Base-by-base conservation (phyloP, 2,888 invertebrate genomes). In the Oscheius myriophilus region DNA sequence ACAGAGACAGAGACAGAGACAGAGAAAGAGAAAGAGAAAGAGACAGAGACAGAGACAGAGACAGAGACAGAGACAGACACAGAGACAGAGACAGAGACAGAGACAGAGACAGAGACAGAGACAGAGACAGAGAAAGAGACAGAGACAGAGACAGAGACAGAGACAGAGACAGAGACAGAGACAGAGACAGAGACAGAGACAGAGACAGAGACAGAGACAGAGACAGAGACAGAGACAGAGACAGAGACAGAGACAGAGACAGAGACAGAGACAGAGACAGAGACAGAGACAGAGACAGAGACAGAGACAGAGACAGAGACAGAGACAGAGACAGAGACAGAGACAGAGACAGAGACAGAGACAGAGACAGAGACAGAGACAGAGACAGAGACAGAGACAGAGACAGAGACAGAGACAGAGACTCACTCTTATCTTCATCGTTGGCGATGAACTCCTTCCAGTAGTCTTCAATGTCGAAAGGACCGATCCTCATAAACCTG, bases 391-490 rank as follows among this genome's bases (percentile, higher is more conserved):
- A 46, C n/a, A 46, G 46, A 46, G 46, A 46, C 2, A 46, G 46
- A 46, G 46, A 46, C 6, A 46, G 46, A 46, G 46, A 46, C 3
- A 46, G 46, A 46, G 16, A 46, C 3, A 46, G 46, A 46, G 16
- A 39, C 14, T 33, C 43, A 62, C n/a, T 49, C 55, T 61, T 23
- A 73, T 75, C 26, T 18, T 68, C 72, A 52, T 70, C 69, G 9
- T 68, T 73, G 83, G 93, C 93, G 62, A 96, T 93, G 92, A 94
- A 95, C 70, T 92, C 91, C 87, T 94, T 95, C 95, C 95, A 96
- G 74, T 94, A 91, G 89, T 91, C 88, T 52, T 93, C 89, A 76
- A 96, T 95, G 86, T 95, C 93, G 87, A 96, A 96, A 0, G 96
- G 96, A 9, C 91, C 89, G 84, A 93, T 93, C 16, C 91, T 89